Percentiles rank a stretch among this genome's conserved stretches.
Conservation (phyloP, 2,888 invertebrate genomes). For the Coenonympha glycerion region DNA sequence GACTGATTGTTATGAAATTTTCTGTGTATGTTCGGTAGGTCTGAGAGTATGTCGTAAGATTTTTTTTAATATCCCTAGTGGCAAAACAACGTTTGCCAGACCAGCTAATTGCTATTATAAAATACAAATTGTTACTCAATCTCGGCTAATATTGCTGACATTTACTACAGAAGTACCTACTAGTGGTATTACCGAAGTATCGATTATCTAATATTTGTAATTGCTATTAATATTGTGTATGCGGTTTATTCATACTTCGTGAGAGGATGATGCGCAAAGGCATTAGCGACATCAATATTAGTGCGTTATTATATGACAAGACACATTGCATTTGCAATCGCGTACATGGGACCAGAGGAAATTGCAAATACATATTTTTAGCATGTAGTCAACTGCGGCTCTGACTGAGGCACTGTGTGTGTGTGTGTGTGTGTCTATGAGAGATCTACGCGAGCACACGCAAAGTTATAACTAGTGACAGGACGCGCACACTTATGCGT, state of each 20-base stretch:
- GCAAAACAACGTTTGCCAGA: too few relatives aligned
- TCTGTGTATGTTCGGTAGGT: too few relatives aligned
- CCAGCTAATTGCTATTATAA: too few relatives aligned
- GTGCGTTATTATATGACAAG: slow-evolving; percentile 20
- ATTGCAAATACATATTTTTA: slow-evolving; percentile 55
- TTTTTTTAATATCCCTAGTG: too few relatives aligned
- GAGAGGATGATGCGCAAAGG: slow-evolving; percentile 15
- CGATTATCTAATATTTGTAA: background rate
- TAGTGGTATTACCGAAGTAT: background rate
- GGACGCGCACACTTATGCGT: slow-evolving; percentile 39
- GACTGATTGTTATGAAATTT: too few relatives aligned
- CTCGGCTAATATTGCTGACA: too few relatives aligned
- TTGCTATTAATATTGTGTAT: too few relatives aligned
- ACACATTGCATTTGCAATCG: slow-evolving; percentile 21
- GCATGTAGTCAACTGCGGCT: slow-evolving; percentile 37
- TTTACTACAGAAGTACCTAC: too few relatives aligned
- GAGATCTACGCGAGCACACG: slow-evolving; percentile 41
- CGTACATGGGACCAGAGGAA: slow-evolving; percentile 42
- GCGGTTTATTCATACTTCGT: background rate
- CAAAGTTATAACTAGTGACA: slow-evolving; percentile 37
- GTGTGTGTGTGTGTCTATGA: slow-evolving; percentile 27
- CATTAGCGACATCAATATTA: slow-evolving; percentile 23
- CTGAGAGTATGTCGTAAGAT: too few relatives aligned
- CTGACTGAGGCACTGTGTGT: slow-evolving; percentile 32
- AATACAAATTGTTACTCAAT: too few relatives aligned